A percentile compares a stretch with the other conserved stretches of the same genome.
Conservation (phyloP, 2,113 vertebrate genomes). For the Atractosteus spatula region DNA sequence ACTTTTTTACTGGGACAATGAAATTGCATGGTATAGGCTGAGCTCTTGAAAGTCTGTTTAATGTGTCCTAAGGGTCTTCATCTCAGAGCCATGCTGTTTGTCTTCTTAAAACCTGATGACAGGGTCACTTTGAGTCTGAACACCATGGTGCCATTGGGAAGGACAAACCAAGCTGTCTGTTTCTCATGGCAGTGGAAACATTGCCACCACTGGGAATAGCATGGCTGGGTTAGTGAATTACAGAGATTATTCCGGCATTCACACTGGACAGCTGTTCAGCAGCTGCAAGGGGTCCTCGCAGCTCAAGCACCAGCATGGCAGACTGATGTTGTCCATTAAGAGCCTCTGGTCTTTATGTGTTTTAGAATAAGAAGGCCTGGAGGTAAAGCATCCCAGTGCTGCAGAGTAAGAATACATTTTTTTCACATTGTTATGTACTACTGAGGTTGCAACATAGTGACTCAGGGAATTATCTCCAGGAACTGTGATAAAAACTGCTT, state of each 20-base stretch:
- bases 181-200: background rate
- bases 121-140: slow-evolving; percentile 13
- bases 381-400: no score
- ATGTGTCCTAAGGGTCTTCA: slow-evolving; percentile 1
- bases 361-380: no score
- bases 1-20: background rate
- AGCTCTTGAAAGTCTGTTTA: slow-evolving; percentile 13
- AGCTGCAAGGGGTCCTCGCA: background rate
- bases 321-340: background rate
- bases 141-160: slow-evolving; percentile 8
- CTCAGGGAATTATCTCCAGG: no score
- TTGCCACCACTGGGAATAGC: background rate
- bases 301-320: background rate
- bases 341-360: no score
- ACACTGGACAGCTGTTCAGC: background rate
- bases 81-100: slow-evolving; percentile 7
- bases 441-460: no score
- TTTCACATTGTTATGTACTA: no score
- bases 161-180: slow-evolving; percentile 5
- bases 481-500: no score
- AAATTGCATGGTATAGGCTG: background rate
- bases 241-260: background rate
- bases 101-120: slow-evolving; percentile 6
- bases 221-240: background rate
- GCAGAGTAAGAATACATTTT: no score